These are phyloP conservation scores for Agriopis aurantiaria DNA, from an alignment of 2,888 invertebrate genomes.

Conservation along the genomic window DNA sequence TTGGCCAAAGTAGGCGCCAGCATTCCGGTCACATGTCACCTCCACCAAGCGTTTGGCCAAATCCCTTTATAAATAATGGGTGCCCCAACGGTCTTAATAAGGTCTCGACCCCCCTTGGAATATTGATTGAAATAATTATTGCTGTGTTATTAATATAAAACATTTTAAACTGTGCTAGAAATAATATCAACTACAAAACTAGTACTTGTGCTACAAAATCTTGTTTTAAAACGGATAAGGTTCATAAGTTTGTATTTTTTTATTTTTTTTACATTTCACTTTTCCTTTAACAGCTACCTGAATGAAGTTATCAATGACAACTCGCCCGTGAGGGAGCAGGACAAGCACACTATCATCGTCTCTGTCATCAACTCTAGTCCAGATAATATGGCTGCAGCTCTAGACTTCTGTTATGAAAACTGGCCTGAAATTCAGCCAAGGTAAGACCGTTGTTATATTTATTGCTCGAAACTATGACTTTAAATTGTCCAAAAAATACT, in stretches of 20 bases:
- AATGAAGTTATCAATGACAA: constrained; percentile 66
- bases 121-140: no score
- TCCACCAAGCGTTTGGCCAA: no score
- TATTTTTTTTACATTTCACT: not conserved
- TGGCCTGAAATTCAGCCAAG: constrained; percentile 73
- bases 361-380: constrained; percentile 77
- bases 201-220: not conserved
- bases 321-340: constrained; percentile 74
- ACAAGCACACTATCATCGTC: constrained; percentile 73
- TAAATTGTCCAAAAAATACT: no score
- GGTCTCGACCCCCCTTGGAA: no score
- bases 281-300: constrained; percentile 63
- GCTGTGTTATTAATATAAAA: not conserved
- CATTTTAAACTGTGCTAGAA: no score
- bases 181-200: not conserved
- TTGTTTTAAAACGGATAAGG: not conserved
- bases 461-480: not conserved
- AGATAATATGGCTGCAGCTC: constrained; percentile 71
- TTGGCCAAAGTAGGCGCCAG: no score
- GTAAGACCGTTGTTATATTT: constrained; percentile 48
- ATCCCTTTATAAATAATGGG: no score
- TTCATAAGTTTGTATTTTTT: not conserved
- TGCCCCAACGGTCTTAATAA: no score
- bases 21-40: no score
- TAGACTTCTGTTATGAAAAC: constrained; percentile 75